Base-by-base conservation (phyloP, 2,888 invertebrate genomes). In the Plebejus anna region DNA sequence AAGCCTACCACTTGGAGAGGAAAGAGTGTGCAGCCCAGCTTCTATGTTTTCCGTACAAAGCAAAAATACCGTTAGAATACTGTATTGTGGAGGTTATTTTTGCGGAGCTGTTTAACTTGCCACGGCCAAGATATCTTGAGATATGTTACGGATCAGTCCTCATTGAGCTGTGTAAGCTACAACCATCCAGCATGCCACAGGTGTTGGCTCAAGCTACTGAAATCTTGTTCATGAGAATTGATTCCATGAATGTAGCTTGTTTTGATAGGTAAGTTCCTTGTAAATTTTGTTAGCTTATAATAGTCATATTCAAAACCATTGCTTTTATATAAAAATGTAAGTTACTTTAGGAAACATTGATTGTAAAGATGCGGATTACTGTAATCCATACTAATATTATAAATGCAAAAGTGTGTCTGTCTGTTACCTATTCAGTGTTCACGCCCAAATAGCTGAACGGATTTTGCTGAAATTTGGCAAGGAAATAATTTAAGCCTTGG, bases 41-140 rank as follows among this genome's bases (percentile, higher is more conserved):
- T 36, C 92, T 99, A 51, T 97, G 97, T 84, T 99, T 99, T 84
- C 98, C 98, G 0, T 97, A 98, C 85, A 98, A 98, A 90, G 95
- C 96, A 22, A 98, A 98, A 90, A 97, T 99, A 79, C 99, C 99
- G 0, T 89, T 99, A 77, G 99, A 99, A 87, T 99, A 99, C 89
- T 98, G 99, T 89, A 98, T 99, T 80, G 98, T 99, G 0, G 99
- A 99, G 94, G 98, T 98, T 0, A 97, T 99, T 83, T 98, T 99
- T 91, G 97, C 97, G 0, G 98, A 99, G 90, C 87, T 99, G 78
- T 99, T 99, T 84, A 96, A 97, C 85, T 95, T 99, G 89, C 99
- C 99, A 0, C 95, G 96, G 7, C 97, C 99, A 0, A 96, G 97
- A 79, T 97, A 97, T 88, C 87, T 98, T 80, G 99, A 99, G 88